Evolutionary conservation across 2,113 vertebrate genomes (phyloP).

Genomic region (Sylvicapra grimmia): DNA sequence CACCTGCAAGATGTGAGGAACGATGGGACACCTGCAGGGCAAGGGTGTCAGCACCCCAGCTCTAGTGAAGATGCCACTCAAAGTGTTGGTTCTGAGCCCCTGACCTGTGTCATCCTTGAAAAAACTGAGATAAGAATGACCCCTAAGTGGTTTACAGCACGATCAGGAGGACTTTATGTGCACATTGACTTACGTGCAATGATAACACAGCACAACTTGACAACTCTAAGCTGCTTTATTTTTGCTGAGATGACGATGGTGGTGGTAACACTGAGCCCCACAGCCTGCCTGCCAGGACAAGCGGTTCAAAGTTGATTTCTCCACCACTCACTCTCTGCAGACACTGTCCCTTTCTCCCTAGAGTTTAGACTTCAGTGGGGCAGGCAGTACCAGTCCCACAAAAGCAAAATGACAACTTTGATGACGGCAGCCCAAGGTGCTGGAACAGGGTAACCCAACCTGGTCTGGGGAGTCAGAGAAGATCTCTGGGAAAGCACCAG

Average conservation of each 20-base stretch:
- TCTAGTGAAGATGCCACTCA: too few relatives aligned
- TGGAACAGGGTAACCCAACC: not conserved
- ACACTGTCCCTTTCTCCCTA: too few relatives aligned
- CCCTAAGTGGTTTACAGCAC: rapidly evolving
- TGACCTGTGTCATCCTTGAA: not conserved
- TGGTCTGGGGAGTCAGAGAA: not conserved
- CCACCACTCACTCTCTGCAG: not conserved
- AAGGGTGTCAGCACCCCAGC: not conserved
- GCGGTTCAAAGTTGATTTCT: not conserved
- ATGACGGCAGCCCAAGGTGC: not conserved
- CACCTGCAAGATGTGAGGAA: rapidly evolving
- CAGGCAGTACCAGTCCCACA: not conserved
- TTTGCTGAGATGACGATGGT: not conserved
- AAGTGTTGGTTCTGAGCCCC: too few relatives aligned
- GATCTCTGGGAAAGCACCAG: too few relatives aligned
- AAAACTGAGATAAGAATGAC: not conserved
- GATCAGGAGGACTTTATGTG: not conserved
- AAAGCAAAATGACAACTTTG: not conserved
- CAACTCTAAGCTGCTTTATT: not conserved
- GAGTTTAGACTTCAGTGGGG: not conserved
- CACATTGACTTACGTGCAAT: not conserved
- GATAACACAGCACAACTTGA: not conserved
- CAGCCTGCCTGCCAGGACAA: not conserved
- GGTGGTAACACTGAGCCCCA: not conserved
- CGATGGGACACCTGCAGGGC: rapidly evolving